These are phyloP conservation scores for Orestias chungarensis DNA, from an alignment of 2,797 vertebrate genomes.

Conservation along the genomic window DNA sequence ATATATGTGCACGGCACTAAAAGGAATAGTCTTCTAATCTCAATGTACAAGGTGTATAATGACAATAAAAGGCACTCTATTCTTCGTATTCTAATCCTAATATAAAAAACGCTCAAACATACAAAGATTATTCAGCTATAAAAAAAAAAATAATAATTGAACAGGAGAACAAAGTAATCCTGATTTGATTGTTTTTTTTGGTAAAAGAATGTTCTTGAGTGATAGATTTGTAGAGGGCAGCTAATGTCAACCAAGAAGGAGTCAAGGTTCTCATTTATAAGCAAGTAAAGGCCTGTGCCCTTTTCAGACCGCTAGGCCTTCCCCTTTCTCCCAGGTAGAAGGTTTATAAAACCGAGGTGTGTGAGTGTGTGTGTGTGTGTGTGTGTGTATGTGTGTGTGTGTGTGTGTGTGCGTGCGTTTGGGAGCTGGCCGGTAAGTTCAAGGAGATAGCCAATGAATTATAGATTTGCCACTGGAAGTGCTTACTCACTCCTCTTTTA, in stretches of 20 bases:
- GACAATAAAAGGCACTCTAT: too few species aligned
- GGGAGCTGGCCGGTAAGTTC: constrained; percentile 60
- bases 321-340: constrained; percentile 66
- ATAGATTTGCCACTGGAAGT: constrained; percentile 79
- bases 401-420: constrained; percentile 9
- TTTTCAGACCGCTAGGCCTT: constrained; percentile 76
- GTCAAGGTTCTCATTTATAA: constrained; percentile 77
- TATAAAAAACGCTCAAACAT: constrained; percentile 43
- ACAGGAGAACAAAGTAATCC: constrained; percentile 40
- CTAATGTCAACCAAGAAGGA: constrained; percentile 60
- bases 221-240: constrained; percentile 49
- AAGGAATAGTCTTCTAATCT: too few species aligned
- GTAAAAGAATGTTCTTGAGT: constrained; percentile 53
- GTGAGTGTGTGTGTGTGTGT: constrained; percentile 12
- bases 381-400: neutral
- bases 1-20: too few species aligned
- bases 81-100: too few species aligned
- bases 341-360: constrained; percentile 71
- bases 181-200: constrained; percentile 37
- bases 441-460: constrained; percentile 79
- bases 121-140: constrained; percentile 48
- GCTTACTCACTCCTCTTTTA: constrained; percentile 77
- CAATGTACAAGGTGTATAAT: too few species aligned
- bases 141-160: constrained; percentile 52
- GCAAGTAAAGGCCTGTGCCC: constrained; percentile 65